Conservation (phyloP, 2,888 invertebrate species). For the Acanthococcus lagerstroemiae region DNA sequence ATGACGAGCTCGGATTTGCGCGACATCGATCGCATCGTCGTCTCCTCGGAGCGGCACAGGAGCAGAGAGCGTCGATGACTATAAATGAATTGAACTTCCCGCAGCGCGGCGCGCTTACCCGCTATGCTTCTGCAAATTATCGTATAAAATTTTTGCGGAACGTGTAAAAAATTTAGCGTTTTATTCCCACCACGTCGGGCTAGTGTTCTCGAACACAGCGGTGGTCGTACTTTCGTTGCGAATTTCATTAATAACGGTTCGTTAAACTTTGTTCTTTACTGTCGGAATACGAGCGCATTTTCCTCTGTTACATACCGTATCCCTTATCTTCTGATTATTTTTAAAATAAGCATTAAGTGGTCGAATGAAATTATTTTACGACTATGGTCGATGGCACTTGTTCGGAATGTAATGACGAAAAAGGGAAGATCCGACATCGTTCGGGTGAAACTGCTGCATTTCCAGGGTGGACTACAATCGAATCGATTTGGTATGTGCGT, state of each 20-base stretch:
- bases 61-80: too few species aligned
- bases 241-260: conserved; percentile 22
- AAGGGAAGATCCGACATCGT: not conserved
- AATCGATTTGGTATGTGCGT: too few species aligned
- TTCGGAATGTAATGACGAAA: not conserved
- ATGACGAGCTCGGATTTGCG: too few species aligned
- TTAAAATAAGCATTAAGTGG: not conserved
- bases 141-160: not conserved
- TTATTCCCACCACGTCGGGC: not conserved
- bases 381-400: not conserved
- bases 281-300: not conserved
- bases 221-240: conserved; percentile 9
- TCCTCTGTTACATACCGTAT: not conserved
- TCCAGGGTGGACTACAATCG: too few species aligned
- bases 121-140: too few species aligned
- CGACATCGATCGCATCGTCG: too few species aligned
- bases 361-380: not conserved
- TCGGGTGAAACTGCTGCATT: too few species aligned
- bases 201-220: not conserved
- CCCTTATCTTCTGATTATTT: not conserved
- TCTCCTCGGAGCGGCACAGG: too few species aligned
- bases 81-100: too few species aligned
- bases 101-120: too few species aligned
- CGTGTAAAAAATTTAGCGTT: not conserved
- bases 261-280: conserved; percentile 24